phyloP scores from a whole-genome alignment of 2,113 vertebrate genomes.

The Hemiprocne comata region DNA sequence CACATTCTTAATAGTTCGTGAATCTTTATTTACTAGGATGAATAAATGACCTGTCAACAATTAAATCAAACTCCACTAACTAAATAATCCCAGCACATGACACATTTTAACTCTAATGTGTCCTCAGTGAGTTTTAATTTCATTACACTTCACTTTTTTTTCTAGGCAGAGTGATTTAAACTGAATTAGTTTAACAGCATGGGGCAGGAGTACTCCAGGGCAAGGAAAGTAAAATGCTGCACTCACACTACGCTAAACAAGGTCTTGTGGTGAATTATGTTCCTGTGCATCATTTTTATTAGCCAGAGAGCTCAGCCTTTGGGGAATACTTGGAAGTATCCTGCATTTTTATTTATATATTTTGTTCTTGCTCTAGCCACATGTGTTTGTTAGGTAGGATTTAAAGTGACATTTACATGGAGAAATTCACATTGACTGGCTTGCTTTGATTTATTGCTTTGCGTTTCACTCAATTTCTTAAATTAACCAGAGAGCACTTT shows the following conservation, averaged over 20 bases:
- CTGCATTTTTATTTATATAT: not conserved
- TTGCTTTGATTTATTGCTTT: conserved; percentile 58
- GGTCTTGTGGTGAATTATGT: conserved; percentile 12
- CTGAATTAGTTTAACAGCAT: conserved; percentile 55
- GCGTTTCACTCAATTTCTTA: conserved; percentile 66
- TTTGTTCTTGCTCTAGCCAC: not conserved
- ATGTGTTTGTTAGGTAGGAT: not conserved
- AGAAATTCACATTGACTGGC: conserved; percentile 26
- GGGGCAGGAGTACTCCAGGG: conserved; percentile 38
- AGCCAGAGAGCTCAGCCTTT: not conserved
- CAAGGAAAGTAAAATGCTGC: not conserved
- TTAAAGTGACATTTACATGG: conserved; percentile 34
- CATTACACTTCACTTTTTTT: not conserved
- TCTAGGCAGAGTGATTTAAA: conserved; percentile 39
- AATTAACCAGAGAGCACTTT: conserved; percentile 69
- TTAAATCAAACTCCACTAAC: not conserved
- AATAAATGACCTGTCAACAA: conserved; percentile 62
- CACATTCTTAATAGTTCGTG: conserved; percentile 64
- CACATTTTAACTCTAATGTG: conserved; percentile 16
- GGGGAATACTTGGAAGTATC: not conserved
- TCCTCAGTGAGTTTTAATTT: conserved; percentile 55
- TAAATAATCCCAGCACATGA: conserved; percentile 4
- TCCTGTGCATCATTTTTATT: conserved; percentile 44
- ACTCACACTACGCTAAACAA: not conserved
- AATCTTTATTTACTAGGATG: conserved; percentile 67